Evolutionary conservation across 2,888 invertebrate genomes (phyloP), one percentile per base, ranked within the genome.

Genomic region (Tipula unca): DNA sequence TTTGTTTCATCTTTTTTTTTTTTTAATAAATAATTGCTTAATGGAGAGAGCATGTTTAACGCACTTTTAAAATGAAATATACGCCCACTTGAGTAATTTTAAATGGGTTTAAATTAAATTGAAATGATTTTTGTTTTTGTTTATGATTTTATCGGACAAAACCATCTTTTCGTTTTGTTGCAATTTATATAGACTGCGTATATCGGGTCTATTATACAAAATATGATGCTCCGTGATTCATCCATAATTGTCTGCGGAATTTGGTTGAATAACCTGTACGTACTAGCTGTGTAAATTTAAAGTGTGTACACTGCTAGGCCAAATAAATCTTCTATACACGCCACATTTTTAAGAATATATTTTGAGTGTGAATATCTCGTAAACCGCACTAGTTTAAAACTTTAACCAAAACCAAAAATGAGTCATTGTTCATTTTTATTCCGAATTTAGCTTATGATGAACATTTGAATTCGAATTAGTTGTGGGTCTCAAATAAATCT

Each of bases 71-170:
- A 69, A 25, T 69, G 69, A 69, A 69, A 69, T 82, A 82, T 82
- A 85, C 35, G 85, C 69, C 85, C 69, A 85, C 32, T 85, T 85
- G 82, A 85, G 32, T 85, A 82, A 69, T 25, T 85, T 69, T 54
- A 85, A 85, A 85, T 85, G 54, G 85, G 36, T 82, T 82, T 69
- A 35, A 69, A 54, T 85, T 48, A 69, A 69, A 25, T 69, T 69
- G 25, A 69, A 69, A 69, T 54, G 48, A 85, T 85, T 48, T 17
- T 54, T 42, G 54, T 4, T 32, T 32, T 32, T 32, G 6, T 32
- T 32, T 29, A 25, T 85, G 5, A 8, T 85, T 29, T 25, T 85
- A 39, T 36, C 42, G 25, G 5, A 39, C 25, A 39, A 20, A 42
- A 39, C 8, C 10, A 39, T 85, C 42, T 85, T 85, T 85, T 17